These are phyloP conservation scores for Pyrocoelia pectoralis DNA, from an alignment of 2,888 invertebrate species.

Conservation along the genomic window DNA sequence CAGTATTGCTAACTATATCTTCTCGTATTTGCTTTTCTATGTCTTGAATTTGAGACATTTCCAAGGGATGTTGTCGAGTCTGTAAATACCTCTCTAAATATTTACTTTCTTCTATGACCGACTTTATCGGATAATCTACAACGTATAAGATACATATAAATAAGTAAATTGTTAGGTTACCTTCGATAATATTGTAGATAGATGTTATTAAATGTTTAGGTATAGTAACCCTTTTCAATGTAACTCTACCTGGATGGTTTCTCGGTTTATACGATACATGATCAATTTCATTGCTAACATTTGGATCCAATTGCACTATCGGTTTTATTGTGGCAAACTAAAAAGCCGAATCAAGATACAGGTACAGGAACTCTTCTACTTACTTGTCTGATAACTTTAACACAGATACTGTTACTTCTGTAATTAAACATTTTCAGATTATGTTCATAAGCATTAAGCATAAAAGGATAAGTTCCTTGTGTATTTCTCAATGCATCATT, in stretches of 20 bases:
- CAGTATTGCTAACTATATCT: conserved; percentile 48
- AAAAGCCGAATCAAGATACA: not conserved
- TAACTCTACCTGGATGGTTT: conserved; percentile 76
- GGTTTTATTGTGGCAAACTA: conserved; percentile 34
- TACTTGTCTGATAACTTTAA: too few relatives aligned
- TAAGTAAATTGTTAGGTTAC: conserved; percentile 48
- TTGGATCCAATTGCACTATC: conserved; percentile 63
- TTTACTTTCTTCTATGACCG: conserved; percentile 64
- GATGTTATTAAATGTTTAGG: conserved; percentile 70
- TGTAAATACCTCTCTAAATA: conserved; percentile 68
- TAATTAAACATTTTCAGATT: too few relatives aligned
- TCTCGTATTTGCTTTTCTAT: conserved; percentile 60
- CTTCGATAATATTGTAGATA: conserved; percentile 63
- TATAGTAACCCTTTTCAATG: conserved; percentile 62
- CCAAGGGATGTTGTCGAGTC: conserved; percentile 71
- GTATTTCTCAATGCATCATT: too few relatives aligned
- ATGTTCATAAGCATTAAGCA: too few relatives aligned
- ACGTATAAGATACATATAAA: too few relatives aligned
- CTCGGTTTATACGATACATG: conserved; percentile 68
- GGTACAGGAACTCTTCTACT: not conserved
- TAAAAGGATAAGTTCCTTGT: too few relatives aligned
- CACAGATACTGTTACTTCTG: too few relatives aligned
- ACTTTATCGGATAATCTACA: conserved; percentile 66
- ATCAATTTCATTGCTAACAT: conserved; percentile 62
- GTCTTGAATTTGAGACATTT: conserved; percentile 62